phyloP scores from a whole-genome alignment of 23 tunicate species.

The Botrylloides violaceus region DNA sequence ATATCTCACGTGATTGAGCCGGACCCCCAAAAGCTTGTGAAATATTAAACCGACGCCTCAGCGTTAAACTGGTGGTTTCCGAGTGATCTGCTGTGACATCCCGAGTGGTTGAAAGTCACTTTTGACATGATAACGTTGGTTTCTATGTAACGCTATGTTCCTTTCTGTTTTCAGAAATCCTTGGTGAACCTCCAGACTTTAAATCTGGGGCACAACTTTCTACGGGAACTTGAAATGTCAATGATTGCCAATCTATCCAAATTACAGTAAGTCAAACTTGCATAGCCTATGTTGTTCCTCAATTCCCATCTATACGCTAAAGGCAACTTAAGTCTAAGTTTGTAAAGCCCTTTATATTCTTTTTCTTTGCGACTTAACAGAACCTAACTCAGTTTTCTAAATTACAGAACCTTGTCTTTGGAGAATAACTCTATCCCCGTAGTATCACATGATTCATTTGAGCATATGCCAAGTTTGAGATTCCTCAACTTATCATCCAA shows the following conservation, averaged over 20 bases:
- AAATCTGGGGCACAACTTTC: conserved; percentile 12
- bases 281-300: too few species aligned
- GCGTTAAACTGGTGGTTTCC: too few species aligned
- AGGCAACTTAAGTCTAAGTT: too few species aligned
- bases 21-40: too few species aligned
- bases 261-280: conserved; percentile 9
- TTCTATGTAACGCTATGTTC: too few species aligned
- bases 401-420: neutral
- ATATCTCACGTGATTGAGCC: too few species aligned
- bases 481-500: neutral
- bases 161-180: neutral
- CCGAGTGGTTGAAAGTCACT: too few species aligned
- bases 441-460: neutral
- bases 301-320: too few species aligned
- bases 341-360: too few species aligned
- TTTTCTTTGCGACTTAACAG: neutral
- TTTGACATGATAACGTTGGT: too few species aligned
- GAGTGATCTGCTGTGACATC: too few species aligned
- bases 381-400: neutral
- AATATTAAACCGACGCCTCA: too few species aligned
- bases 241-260: conserved; percentile 1
- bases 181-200: neutral
- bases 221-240: neutral
- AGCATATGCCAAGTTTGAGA: neutral
- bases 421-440: neutral